Evolutionary conservation across 2,113 vertebrate genomes (phyloP), one percentile per base, ranked within the genome.

Genomic region (Mustela lutreola): DNA sequence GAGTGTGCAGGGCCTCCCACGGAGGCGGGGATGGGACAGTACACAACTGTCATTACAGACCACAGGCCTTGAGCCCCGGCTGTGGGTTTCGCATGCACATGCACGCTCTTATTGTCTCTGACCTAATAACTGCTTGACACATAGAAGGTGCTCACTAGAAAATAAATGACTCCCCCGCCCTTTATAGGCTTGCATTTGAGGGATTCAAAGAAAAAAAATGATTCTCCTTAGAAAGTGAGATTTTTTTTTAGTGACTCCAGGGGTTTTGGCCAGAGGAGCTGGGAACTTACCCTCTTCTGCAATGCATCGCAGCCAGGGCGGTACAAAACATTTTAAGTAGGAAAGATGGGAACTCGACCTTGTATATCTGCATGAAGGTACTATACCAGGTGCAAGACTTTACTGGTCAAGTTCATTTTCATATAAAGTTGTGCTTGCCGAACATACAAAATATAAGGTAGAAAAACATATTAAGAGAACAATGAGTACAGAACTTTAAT

Each of bases 401-500:
- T 65, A 63, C 4, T 3, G 15, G 58, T 76, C 71, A 50, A 60
- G 31, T 19, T 45, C 60, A 31, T 62, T 65, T 56, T 36, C 85
- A 58, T 8, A 0, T 42, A n/a, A 42, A 92, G 67, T 19, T 45
- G 60, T 63, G 42, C 53, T 53, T 12, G 42, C 75, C 15, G 21
- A 82, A 21, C 11, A 60, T 63, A 39, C 48, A 86, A 53, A 86
- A 75, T 19, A 48, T 12, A 33, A 95, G 62, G n/a, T 2, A 76
- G 48, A 42, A 71, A 88, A 85, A 15, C 18, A 0, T 14, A 2
- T 12, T 48, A 24, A 39, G 26, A 36, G 62, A 28, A 24, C 22
- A 1, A 1, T 4, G 15, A 80, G 11, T 11, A 36, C n/a, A 98
- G 97, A 98, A 95, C 94, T 98, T 96, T 95, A 94, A 79, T 94